These are phyloP conservation scores for Epizoanthus illoricatus DNA, from an alignment of 92 coral and sea anemone genomes.

Conservation along the genomic window DNA sequence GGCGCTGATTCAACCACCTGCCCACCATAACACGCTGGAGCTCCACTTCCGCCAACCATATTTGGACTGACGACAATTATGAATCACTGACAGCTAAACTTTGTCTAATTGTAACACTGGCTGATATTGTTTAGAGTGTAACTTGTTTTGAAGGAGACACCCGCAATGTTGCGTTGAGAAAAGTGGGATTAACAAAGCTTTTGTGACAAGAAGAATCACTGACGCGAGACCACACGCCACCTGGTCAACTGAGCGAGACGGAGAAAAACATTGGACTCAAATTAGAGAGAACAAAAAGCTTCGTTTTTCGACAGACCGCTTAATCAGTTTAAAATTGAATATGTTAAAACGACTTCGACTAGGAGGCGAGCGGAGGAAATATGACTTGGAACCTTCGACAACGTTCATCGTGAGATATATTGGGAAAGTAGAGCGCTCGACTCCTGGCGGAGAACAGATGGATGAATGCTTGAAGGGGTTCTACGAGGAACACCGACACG, in stretches of 20 bases:
- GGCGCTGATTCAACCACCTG: conserved; percentile 30
- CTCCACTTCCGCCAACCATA: conserved; percentile 26
- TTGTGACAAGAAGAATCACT: conserved; percentile 4
- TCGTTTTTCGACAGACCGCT: neutral
- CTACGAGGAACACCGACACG: conserved; percentile 55
- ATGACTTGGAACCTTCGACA: conserved; percentile 62
- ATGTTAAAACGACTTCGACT: conserved; percentile 57
- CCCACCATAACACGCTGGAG: neutral
- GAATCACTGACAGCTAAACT: neutral
- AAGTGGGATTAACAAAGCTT: neutral
- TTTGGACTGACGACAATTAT: neutral
- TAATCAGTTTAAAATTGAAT: neutral
- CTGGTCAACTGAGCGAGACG: conserved; percentile 3
- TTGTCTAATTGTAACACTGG: neutral
- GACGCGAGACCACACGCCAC: neutral
- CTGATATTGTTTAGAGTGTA: conserved; percentile 8
- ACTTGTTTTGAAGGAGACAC: conserved; percentile 12
- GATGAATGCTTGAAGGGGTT: conserved; percentile 60
- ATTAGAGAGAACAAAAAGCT: neutral
- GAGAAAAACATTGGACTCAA: neutral
- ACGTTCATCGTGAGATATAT: conserved; percentile 81
- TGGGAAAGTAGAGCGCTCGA: conserved; percentile 62
- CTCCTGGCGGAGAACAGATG: conserved; percentile 76
- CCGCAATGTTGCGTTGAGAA: neutral
- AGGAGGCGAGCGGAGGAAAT: conserved; percentile 58